phyloP scores from a whole-genome alignment of 2,113 vertebrate species.

The Eudorcas thomsonii region DNA sequence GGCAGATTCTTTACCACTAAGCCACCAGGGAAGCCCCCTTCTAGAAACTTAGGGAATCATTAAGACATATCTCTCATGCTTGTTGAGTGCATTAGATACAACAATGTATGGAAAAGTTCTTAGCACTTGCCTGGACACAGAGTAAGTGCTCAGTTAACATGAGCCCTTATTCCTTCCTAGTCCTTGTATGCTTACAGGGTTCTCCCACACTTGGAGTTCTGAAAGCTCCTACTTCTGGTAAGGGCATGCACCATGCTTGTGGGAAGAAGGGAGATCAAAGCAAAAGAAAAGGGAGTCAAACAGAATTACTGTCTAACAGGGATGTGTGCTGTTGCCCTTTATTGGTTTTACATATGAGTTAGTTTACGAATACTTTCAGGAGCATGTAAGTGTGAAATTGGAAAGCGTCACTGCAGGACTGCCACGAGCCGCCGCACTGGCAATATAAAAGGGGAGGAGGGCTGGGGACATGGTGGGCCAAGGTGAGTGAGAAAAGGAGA shows the following conservation, averaged over 20 bases:
- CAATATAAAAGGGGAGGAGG: not conserved
- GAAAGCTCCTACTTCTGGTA: not conserved
- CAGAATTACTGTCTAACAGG: constrained; percentile 25
- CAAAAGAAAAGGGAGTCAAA: constrained; percentile 3
- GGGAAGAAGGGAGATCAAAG: not conserved
- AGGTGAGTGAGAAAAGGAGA: not conserved
- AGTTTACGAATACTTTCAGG: constrained; percentile 59
- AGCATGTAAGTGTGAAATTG: constrained; percentile 78
- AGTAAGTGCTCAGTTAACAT: rapidly evolving
- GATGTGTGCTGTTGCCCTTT: constrained; percentile 22
- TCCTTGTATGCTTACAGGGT: not conserved
- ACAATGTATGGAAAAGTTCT: not conserved
- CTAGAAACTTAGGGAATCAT: not conserved
- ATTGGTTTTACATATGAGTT: constrained; percentile 63
- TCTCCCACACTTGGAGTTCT: not conserved
- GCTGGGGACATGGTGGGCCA: not conserved
- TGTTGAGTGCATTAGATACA: not conserved
- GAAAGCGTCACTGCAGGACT: constrained; percentile 19
- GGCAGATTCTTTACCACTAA: not conserved
- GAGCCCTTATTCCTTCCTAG: not conserved
- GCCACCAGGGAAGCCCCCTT: not conserved
- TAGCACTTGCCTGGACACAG: not conserved
- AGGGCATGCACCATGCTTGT: constrained; percentile 10
- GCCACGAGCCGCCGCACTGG: constrained; percentile 13
- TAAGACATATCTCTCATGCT: not conserved